These are phyloP conservation scores for Ricordea florida DNA, from an alignment of 92 coral and sea anemone genomes.

Conservation along the genomic window DNA sequence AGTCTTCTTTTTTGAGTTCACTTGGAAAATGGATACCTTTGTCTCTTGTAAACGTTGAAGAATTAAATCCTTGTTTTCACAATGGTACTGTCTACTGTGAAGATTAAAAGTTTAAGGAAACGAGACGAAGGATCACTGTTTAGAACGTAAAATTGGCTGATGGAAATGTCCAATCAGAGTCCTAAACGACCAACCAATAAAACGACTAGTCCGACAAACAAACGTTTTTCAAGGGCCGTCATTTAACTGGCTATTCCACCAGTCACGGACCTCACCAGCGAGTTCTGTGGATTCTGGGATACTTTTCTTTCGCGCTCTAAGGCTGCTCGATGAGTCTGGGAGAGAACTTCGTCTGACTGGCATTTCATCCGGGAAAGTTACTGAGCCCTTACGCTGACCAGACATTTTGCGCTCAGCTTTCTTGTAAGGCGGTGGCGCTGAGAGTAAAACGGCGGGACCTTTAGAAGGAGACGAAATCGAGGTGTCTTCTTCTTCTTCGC, in stretches of 20 bases:
- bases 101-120: too few relatives aligned
- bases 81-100: too few relatives aligned
- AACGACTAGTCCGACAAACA: too few relatives aligned
- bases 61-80: too few relatives aligned
- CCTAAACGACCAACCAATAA: too few relatives aligned
- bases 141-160: too few relatives aligned
- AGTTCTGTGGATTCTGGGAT: constrained; percentile 60
- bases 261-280: constrained; percentile 73
- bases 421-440: constrained; percentile 30
- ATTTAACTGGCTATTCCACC: constrained; percentile 57
- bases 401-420: constrained; percentile 41
- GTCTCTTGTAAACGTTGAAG: too few relatives aligned
- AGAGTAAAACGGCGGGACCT: constrained; percentile 66
- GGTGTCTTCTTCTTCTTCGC: constrained; percentile 82
- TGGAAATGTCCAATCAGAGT: too few relatives aligned
- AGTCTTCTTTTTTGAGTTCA: too few relatives aligned
- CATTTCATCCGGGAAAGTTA: constrained; percentile 64
- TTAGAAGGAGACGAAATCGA: constrained; percentile 35
- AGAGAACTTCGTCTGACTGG: constrained; percentile 34
- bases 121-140: too few relatives aligned
- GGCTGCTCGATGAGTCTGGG: constrained; percentile 22
- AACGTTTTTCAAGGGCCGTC: too few relatives aligned
- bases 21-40: too few relatives aligned
- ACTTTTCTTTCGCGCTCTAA: constrained; percentile 39
- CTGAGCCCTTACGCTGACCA: constrained; percentile 45